These are phyloP conservation scores for Nasonia giraulti DNA, from an alignment of 1,140 invertebrate genomes.

Conservation along the genomic window DNA sequence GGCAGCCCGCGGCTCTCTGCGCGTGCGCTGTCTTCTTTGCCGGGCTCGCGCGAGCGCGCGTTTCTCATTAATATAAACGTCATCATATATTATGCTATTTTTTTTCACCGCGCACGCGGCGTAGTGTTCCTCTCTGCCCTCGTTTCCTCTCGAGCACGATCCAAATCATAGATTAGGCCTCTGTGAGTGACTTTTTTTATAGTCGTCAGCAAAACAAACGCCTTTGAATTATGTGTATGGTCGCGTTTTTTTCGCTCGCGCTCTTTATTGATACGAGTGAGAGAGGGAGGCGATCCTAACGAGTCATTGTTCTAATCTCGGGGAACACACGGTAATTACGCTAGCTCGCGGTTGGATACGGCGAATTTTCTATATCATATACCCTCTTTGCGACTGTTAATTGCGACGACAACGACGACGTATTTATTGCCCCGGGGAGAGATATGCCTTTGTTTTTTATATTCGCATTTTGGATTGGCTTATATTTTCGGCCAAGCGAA, in stretches of 20 bases:
- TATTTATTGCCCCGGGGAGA: background rate
- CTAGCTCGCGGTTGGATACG: background rate
- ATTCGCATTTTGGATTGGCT: background rate
- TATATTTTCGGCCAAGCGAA: background rate
- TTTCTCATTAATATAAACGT: constrained; percentile 66
- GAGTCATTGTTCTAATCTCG: constrained; percentile 42
- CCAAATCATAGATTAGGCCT: constrained; percentile 42
- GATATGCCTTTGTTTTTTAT: too few relatives aligned
- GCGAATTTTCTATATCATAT: background rate
- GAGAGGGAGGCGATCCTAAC: background rate
- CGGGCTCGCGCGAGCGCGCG: constrained; percentile 56
- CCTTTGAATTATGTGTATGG: constrained; percentile 4
- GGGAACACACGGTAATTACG: constrained; percentile 25
- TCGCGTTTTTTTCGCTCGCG: background rate
- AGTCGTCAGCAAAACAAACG: constrained; percentile 36
- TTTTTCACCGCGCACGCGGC: background rate
- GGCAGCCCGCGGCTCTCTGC: constrained; percentile 29
- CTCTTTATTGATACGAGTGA: constrained; percentile 11
- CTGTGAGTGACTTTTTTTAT: constrained; percentile 32
- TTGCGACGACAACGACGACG: background rate
- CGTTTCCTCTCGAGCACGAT: constrained; percentile 37
- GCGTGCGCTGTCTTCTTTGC: constrained; percentile 52
- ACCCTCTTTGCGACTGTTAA: background rate
- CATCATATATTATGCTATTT: constrained; percentile 60
- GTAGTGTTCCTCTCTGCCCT: constrained; percentile 29